A percentile compares a stretch with the other conserved stretches of the same genome.
Conservation (phyloP, 2,888 invertebrate genomes). For the Rhogogaster chlorosoma region DNA sequence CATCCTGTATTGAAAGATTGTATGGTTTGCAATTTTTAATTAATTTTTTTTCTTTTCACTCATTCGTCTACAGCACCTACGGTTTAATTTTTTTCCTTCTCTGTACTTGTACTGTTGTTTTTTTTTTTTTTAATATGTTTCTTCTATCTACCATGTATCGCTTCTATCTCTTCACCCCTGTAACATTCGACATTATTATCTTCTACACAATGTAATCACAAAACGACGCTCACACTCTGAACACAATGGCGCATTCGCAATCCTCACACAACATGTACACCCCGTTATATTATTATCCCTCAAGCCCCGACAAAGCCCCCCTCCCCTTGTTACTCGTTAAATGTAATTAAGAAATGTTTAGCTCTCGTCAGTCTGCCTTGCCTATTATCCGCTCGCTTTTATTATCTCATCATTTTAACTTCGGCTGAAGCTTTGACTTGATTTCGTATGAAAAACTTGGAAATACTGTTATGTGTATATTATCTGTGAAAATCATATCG, state of each 20-base stretch:
- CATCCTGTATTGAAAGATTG: background rate
- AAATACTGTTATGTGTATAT: background rate
- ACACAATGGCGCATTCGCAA: constrained; percentile 68
- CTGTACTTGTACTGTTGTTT: background rate
- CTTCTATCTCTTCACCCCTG: background rate
- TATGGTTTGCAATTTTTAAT: background rate
- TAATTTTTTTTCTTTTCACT: background rate
- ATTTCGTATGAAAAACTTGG: background rate
- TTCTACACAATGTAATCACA: background rate
- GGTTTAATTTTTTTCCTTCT: background rate
- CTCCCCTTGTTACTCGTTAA: constrained; percentile 6
- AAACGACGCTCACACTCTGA: constrained; percentile 69
- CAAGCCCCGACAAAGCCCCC: too few species aligned
- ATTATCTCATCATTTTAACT: background rate
- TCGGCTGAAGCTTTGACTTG: background rate
- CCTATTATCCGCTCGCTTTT: constrained; percentile 17
- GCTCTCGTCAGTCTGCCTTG: background rate
- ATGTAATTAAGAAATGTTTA: background rate
- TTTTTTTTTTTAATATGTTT: background rate
- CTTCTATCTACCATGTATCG: constrained; percentile 47
- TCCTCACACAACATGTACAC: constrained; percentile 54
- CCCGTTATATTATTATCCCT: constrained; percentile 42
- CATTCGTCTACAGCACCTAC: background rate
- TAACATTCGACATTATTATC: background rate
- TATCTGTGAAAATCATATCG: background rate